phyloP scores from a whole-genome alignment of 2,888 invertebrate genomes.

The Chorisops tibialis region DNA sequence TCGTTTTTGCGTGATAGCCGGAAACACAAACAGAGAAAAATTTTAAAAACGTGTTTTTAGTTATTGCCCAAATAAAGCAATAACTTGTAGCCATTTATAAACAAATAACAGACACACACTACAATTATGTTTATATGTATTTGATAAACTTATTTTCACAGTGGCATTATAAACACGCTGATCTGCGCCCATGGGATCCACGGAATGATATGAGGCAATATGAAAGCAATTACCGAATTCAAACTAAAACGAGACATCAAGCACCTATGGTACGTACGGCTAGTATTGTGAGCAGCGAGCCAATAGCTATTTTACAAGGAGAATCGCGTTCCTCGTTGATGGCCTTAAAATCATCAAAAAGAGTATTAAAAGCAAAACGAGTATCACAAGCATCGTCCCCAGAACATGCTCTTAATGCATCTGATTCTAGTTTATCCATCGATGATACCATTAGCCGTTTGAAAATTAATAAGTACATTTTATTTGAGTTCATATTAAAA shows the following conservation, averaged over 20 bases:
- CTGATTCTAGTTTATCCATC: slow-evolving; percentile 55
- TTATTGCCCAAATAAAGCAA: too few relatives aligned
- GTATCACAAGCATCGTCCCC: slow-evolving; percentile 51
- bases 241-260: slow-evolving; percentile 72
- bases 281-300: slow-evolving; percentile 67
- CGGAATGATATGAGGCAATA: slow-evolving; percentile 83
- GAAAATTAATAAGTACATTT: slow-evolving; percentile 23
- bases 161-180: slow-evolving; percentile 76
- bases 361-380: slow-evolving; percentile 54
- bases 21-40: too few relatives aligned
- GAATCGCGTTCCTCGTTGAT: slow-evolving; percentile 56
- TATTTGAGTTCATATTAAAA: not conserved
- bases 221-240: slow-evolving; percentile 76
- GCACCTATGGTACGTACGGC: slow-evolving; percentile 71
- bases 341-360: slow-evolving; percentile 54
- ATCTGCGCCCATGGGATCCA: slow-evolving; percentile 84
- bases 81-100: too few relatives aligned
- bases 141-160: slow-evolving; percentile 31
- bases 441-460: slow-evolving; percentile 34
- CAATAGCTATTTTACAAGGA: slow-evolving; percentile 53
- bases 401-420: slow-evolving; percentile 55
- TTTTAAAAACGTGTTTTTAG: too few relatives aligned
- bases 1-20: too few relatives aligned
- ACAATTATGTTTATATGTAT: too few relatives aligned
- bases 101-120: too few relatives aligned